These are phyloP conservation scores for Ispidina picta DNA, from an alignment of 2,797 vertebrate genomes.

Conservation along the genomic window DNA sequence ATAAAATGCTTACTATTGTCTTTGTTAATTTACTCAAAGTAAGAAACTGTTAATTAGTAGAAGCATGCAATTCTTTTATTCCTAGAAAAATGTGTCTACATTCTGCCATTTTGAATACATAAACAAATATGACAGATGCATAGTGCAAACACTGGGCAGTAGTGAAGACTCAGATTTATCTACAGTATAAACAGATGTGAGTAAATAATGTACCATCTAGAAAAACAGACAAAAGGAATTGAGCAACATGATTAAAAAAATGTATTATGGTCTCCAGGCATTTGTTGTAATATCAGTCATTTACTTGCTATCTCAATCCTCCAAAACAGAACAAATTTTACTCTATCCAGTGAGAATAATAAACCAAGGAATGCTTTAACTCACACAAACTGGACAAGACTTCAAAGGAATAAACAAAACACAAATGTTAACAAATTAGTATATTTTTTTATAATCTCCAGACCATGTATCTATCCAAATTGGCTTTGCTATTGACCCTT, in stretches of 20 bases:
- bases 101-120: neutral
- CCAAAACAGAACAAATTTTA: neutral
- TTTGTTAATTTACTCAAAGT: neutral
- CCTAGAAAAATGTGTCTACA: neutral
- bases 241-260: neutral
- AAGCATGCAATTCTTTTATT: neutral
- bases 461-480: neutral
- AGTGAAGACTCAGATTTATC: neutral
- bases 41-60: neutral
- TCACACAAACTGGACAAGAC: neutral
- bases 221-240: neutral
- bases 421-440: neutral
- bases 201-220: neutral
- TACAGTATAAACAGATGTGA: neutral
- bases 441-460: neutral
- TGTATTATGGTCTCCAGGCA: neutral
- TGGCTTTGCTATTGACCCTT: neutral
- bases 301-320: neutral
- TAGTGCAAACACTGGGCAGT: neutral
- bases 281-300: neutral
- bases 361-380: neutral
- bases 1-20: neutral
- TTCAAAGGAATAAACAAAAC: neutral
- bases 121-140: neutral
- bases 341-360: neutral